A percentile compares a stretch with the other conserved stretches of the same genome.
phyloP scores from a whole-genome alignment of 2,888 invertebrate species.

The Nebria salina region DNA sequence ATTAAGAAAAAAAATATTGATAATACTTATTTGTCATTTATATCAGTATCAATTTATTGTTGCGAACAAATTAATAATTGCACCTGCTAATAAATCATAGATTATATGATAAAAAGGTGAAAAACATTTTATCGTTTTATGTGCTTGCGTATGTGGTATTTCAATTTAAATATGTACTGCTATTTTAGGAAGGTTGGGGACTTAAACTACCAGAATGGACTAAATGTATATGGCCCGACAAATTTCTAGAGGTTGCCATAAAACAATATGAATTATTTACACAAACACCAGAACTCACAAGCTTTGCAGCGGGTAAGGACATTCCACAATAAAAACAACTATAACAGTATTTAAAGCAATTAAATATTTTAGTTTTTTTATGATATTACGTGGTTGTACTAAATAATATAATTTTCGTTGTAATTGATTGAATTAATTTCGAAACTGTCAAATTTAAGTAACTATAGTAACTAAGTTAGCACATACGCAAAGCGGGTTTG shows the following conservation, averaged over 20 bases:
- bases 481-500: too few species aligned
- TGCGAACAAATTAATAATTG: background rate
- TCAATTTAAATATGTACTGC: background rate
- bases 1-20: background rate
- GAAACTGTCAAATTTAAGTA: too few species aligned
- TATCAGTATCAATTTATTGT: background rate
- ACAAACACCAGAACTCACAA: constrained; percentile 54
- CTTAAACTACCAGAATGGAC: constrained; percentile 62
- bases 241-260: constrained; percentile 56
- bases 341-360: background rate
- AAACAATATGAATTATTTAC: constrained; percentile 59
- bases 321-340: background rate
- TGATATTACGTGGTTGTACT: too few species aligned
- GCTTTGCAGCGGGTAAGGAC: constrained; percentile 50
- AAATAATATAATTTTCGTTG: too few species aligned
- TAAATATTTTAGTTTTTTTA: too few species aligned
- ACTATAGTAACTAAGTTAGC: too few species aligned
- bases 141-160: background rate
- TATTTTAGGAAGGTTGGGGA: constrained; percentile 54
- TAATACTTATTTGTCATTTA: background rate
- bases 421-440: too few species aligned
- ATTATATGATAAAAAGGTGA: background rate
- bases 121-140: background rate
- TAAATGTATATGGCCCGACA: constrained; percentile 56
- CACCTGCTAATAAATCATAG: background rate